phyloP scores from a whole-genome alignment of 2,797 vertebrate species.

The Ispidina lecontei region DNA sequence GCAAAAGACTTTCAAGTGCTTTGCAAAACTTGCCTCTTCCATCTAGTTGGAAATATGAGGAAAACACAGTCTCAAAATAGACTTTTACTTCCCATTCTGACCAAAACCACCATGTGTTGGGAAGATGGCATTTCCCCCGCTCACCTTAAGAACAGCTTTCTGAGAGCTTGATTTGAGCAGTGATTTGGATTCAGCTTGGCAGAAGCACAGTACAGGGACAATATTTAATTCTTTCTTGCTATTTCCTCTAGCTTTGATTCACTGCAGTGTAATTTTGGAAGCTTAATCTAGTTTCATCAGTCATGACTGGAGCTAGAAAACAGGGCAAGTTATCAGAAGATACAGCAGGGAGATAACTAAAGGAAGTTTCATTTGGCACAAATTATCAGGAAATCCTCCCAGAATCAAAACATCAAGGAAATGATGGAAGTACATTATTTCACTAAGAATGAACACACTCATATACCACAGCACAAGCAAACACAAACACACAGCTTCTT shows the following conservation, averaged over 20 bases:
- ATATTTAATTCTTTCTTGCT: slow-evolving; percentile 43
- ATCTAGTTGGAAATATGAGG: not conserved
- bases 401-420: slow-evolving; percentile 55
- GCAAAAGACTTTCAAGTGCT: not conserved
- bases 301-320: slow-evolving; percentile 58
- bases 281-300: slow-evolving; percentile 61
- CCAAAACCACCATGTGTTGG: not conserved
- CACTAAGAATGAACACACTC: slow-evolving; percentile 26
- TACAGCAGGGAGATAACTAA: slow-evolving; percentile 60
- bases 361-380: slow-evolving; percentile 57
- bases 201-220: slow-evolving; percentile 1
- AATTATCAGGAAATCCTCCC: slow-evolving; percentile 65
- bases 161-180: not conserved
- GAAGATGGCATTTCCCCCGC: not conserved
- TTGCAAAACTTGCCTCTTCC: slow-evolving; percentile 3
- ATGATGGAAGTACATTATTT: slow-evolving; percentile 29
- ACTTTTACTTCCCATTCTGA: slow-evolving; percentile 4
- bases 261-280: slow-evolving; percentile 56
- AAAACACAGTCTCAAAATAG: slow-evolving; percentile 33
- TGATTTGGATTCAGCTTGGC: slow-evolving; percentile 25
- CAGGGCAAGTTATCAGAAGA: slow-evolving; percentile 65
- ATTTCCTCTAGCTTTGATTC: slow-evolving; percentile 56
- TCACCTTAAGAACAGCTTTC: not conserved
- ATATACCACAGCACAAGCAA: not conserved
- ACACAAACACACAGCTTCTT: not conserved